Percentiles rank a stretch among this genome's conserved stretches.
Conservation (phyloP, 2,888 invertebrate species). For the Drosophila paranaensis region DNA sequence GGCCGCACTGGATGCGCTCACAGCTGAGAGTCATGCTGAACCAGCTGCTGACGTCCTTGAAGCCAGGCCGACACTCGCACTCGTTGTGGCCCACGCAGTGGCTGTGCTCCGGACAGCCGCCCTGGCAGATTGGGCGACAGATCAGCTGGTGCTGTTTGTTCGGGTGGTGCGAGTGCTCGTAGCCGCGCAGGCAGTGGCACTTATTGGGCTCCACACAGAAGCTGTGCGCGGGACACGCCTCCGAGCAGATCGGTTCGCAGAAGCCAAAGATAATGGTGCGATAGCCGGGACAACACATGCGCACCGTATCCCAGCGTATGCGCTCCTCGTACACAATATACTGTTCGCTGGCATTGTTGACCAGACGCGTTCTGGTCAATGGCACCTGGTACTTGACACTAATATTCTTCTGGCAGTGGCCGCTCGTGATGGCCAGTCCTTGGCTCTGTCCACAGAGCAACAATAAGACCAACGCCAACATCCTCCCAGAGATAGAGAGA, state of each 20-base stretch:
- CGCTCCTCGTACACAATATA: conserved; percentile 78
- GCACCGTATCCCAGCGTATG: conserved; percentile 73
- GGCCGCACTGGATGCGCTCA: conserved; percentile 76
- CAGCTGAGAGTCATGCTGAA: conserved; percentile 66
- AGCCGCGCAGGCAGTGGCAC: conserved; percentile 79
- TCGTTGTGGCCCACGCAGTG: conserved; percentile 80
- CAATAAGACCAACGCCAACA: conserved; percentile 36
- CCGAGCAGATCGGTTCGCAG: conserved; percentile 82
- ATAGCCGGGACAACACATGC: conserved; percentile 78
- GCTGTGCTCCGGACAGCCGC: conserved; percentile 80
- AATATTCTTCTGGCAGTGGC: conserved; percentile 79
- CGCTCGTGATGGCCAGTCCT: conserved; percentile 73
- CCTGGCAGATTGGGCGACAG: conserved; percentile 80
- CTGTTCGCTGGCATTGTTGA: conserved; percentile 32
- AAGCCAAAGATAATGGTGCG: conserved; percentile 78
- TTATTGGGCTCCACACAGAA: conserved; percentile 76
- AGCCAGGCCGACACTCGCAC: conserved; percentile 84
- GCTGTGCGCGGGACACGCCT: conserved; percentile 82
- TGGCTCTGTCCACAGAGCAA: conserved; percentile 17
- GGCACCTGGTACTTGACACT: conserved; percentile 82
- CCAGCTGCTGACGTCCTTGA: conserved; percentile 71
- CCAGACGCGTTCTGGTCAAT: conserved; percentile 55
- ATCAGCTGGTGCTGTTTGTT: conserved; percentile 69
- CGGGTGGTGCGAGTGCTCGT: conserved; percentile 76
- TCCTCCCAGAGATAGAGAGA: conserved; percentile 11